Percentiles rank a stretch among this genome's conserved stretches.
Conservation (phyloP, 2,888 invertebrate species). For the Hoplodrina blanda region DNA sequence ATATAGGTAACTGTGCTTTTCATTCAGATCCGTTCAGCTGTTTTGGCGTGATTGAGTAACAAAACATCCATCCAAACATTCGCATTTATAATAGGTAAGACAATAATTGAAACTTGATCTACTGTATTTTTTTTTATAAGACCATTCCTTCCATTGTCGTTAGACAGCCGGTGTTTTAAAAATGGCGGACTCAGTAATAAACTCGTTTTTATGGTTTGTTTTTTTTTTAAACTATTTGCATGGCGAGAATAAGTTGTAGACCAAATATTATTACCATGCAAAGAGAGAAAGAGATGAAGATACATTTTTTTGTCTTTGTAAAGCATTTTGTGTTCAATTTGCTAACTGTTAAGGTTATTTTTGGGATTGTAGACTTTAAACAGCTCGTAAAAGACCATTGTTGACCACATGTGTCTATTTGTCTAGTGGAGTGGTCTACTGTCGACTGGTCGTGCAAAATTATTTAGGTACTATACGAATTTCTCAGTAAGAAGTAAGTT, state of each 20-base stretch:
- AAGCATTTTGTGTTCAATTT: constrained; percentile 28
- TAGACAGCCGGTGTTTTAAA: constrained; percentile 53
- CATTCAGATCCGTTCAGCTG: too few species aligned
- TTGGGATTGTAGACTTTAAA: constrained; percentile 5
- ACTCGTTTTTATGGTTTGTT: constrained; percentile 47
- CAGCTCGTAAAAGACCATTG: constrained; percentile 9
- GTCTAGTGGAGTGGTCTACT: too few species aligned
- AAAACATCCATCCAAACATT: too few species aligned
- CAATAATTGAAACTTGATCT: constrained; percentile 4
- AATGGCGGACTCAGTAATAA: constrained; percentile 55
- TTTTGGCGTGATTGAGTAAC: too few species aligned
- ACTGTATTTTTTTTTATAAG: constrained; percentile 13
- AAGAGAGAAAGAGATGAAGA: constrained; percentile 5
- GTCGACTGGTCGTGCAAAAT: too few species aligned
- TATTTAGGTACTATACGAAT: too few species aligned
- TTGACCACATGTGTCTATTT: constrained; percentile 12
- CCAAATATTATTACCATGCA: constrained; percentile 47
- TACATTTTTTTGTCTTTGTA: constrained; percentile 3
- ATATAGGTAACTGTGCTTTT: too few species aligned
- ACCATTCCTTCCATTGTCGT: constrained; percentile 31
- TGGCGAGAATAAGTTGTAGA: constrained; percentile 34
- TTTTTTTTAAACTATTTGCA: constrained; percentile 49
- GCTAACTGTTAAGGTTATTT: constrained; percentile 27
- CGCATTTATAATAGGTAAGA: too few species aligned
- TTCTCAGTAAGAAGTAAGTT: too few species aligned